phyloP scores from a whole-genome alignment of 2,888 invertebrate species.

The Exocentrus adspersus region DNA sequence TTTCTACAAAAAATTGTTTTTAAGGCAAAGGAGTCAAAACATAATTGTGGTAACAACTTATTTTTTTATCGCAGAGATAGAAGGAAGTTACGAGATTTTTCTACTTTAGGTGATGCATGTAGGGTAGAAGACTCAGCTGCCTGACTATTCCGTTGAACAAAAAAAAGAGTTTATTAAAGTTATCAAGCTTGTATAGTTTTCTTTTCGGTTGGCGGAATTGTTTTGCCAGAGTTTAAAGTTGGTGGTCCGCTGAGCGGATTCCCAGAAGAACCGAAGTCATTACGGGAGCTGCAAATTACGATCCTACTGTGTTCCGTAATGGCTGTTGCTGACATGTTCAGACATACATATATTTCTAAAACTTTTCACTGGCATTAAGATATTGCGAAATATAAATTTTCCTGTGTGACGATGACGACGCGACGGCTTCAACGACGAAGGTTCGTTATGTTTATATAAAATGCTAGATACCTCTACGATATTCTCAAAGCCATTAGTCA shows the following conservation, averaged over 20 bases:
- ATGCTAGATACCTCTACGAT: too few relatives aligned
- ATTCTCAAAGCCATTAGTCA: too few relatives aligned
- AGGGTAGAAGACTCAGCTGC: not conserved
- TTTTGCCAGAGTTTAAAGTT: slow-evolving; percentile 13
- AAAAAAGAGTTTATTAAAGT: slow-evolving; percentile 26
- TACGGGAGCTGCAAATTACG: slow-evolving; percentile 40
- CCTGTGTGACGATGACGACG: slow-evolving; percentile 28
- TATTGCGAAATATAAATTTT: slow-evolving; percentile 36
- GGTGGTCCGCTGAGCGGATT: slow-evolving; percentile 9
- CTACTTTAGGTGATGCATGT: too few relatives aligned
- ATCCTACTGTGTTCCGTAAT: slow-evolving; percentile 39
- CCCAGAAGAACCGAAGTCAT: slow-evolving; percentile 32
- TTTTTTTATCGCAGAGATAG: too few relatives aligned
- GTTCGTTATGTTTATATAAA: too few relatives aligned
- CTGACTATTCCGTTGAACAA: not conserved
- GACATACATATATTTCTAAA: slow-evolving; percentile 41
- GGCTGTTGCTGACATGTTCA: slow-evolving; percentile 43
- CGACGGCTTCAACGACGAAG: not conserved
- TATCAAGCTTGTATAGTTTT: slow-evolving; percentile 17
- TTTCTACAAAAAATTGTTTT: too few relatives aligned
- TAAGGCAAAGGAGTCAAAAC: too few relatives aligned
- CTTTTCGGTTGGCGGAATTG: slow-evolving; percentile 9
- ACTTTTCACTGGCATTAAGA: slow-evolving; percentile 40
- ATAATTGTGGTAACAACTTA: too few relatives aligned
- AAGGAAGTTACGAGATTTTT: too few relatives aligned